Evolutionary conservation across 2,888 invertebrate species (phyloP).

Genomic region (Epinotia ramella): DNA sequence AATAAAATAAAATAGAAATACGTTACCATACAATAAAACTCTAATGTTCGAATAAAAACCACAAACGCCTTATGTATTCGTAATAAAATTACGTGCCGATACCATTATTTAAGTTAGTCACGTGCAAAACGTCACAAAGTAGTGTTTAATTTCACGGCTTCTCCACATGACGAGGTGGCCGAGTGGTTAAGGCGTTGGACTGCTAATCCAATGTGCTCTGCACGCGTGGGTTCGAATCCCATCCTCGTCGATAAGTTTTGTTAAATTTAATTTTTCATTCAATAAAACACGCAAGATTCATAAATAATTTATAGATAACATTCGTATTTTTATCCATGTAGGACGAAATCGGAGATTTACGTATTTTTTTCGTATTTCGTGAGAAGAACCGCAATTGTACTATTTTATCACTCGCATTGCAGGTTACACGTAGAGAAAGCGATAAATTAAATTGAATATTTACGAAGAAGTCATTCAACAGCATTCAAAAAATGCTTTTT

Average conservation of each 20-base stretch:
- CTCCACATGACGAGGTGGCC: conserved; percentile 89
- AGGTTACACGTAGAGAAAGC: no score
- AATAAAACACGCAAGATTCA: not conserved
- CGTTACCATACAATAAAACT: not conserved
- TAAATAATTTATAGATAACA: not conserved
- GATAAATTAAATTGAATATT: no score
- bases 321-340: no score
- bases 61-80: not conserved
- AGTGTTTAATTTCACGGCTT: conserved; percentile 9
- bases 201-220: conserved; percentile 95
- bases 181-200: conserved; percentile 95
- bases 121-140: not conserved
- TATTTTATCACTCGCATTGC: no score
- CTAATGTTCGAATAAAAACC: not conserved
- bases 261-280: conserved; percentile 1
- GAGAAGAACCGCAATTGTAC: no score
- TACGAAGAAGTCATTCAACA: no score
- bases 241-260: conserved; percentile 87
- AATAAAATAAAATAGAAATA: no score
- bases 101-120: not conserved
- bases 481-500: no score
- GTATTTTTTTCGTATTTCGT: not conserved
- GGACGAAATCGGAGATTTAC: not conserved
- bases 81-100: not conserved
- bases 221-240: conserved; percentile 94